Conservation (phyloP, 2,888 invertebrate species). For the Pandemis corylana region DNA sequence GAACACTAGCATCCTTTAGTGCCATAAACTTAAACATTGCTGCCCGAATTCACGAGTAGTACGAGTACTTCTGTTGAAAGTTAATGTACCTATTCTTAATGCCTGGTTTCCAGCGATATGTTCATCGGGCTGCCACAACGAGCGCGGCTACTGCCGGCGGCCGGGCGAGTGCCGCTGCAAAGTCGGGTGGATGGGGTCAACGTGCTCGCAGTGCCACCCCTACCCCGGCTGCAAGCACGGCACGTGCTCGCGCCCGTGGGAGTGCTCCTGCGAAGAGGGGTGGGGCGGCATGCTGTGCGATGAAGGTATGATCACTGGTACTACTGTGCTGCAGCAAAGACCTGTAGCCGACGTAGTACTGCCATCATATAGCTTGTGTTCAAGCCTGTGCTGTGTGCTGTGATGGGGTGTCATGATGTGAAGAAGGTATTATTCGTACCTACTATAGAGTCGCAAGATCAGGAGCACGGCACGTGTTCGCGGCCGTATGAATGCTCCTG, state of each 20-base stretch:
- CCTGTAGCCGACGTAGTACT: too few relatives aligned
- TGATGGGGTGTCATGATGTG: too few relatives aligned
- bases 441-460: too few relatives aligned
- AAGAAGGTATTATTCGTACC: too few relatives aligned
- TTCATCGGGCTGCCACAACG: slow-evolving; percentile 91
- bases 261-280: slow-evolving; percentile 94
- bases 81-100: neutral
- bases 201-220: slow-evolving; percentile 90
- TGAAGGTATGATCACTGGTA: slow-evolving; percentile 86
- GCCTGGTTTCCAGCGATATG: slow-evolving; percentile 89
- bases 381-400: neutral
- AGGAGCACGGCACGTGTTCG: too few relatives aligned
- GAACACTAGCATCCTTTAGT: too few relatives aligned
- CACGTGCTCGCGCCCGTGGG: slow-evolving; percentile 93
- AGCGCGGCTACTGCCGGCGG: slow-evolving; percentile 92
- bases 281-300: slow-evolving; percentile 97
- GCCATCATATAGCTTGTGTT: too few relatives aligned
- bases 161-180: slow-evolving; percentile 89
- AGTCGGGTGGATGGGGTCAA: slow-evolving; percentile 94
- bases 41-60: too few relatives aligned
- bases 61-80: neutral
- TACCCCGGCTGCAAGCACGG: slow-evolving; percentile 97
- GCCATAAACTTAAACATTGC: too few relatives aligned
- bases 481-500: neutral
- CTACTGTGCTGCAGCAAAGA: too few relatives aligned